These are phyloP conservation scores for Malthinus seriepunctatus DNA, from an alignment of 2,888 invertebrate species.

Conservation along the genomic window DNA sequence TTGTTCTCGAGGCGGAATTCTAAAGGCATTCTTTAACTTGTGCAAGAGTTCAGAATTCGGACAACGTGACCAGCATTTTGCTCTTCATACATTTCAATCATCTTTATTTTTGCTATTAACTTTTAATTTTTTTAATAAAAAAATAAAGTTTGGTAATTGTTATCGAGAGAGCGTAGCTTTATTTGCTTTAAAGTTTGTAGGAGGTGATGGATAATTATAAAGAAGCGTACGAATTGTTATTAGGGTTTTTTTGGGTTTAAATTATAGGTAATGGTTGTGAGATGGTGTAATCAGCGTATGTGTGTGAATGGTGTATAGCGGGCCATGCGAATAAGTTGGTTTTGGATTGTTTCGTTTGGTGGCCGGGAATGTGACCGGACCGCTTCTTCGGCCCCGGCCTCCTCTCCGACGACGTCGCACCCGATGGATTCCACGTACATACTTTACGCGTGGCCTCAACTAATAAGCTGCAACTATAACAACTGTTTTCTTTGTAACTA, in stretches of 20 bases:
- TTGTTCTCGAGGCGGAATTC: constrained; percentile 50
- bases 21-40: constrained; percentile 51
- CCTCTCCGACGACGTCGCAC: constrained; percentile 34
- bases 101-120: constrained; percentile 29
- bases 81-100: constrained; percentile 46
- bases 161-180: background rate
- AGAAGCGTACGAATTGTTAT: too few species aligned
- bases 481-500: constrained; percentile 19
- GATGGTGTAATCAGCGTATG: constrained; percentile 18
- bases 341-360: constrained; percentile 38
- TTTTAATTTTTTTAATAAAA: constrained; percentile 9
- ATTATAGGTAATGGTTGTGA: constrained; percentile 15
- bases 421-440: constrained; percentile 40
- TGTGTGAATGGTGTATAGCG: constrained; percentile 34
- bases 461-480: constrained; percentile 34
- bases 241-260: background rate
- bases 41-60: constrained; percentile 44
- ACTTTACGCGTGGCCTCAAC: constrained; percentile 39
- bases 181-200: too few species aligned
- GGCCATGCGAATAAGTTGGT: constrained; percentile 30
- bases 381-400: constrained; percentile 42
- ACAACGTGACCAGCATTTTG: constrained; percentile 46
- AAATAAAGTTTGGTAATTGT: background rate
- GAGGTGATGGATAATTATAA: too few species aligned
- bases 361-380: constrained; percentile 45